Base-by-base conservation (phyloP, 2,113 vertebrate species). In the Phasianus colchicus region DNA sequence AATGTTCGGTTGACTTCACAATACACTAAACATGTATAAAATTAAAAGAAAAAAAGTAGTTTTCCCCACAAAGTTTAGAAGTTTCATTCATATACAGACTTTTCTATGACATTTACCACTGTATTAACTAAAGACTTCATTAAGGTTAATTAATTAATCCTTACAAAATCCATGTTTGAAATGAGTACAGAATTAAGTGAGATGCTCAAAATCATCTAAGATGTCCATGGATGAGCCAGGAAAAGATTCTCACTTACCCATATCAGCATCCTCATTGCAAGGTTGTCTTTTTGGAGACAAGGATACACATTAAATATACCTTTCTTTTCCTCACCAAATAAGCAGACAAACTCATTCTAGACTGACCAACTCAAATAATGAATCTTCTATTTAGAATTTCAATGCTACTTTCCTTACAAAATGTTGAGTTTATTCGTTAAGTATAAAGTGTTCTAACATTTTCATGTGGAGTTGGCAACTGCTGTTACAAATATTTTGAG, bases 241-340 rank as follows among this genome's bases (percentile, higher is more conserved):
- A 95, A 93, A 94, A 95, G n/a, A 84, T 84, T 92, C 84, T 95
- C 92, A 96, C 94, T 96, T 96, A 96, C 96, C 96, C 36, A 3
- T 70, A 70, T 93, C 95, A 85, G 89, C 89, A 95, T 96, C 95
- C 95, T 95, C 96, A 92, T 70, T 93, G 95, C 92, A 93, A 96
- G 92, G 81, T 95, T 90, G 95, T 96, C 96, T 96, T 96, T 96
- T 96, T 96, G 95, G 96, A 95, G 96, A 93, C 78, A 96, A 96
- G 95, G 91, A 95, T 61, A 96, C 83, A 93, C 66, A 93, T 96
- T 96, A 96, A 96, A 96, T 43, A 79, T 58, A 30, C 87, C 77
- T 89, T 50, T 86, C 47, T 95, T 96, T 94, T 81, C 77, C 48
- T 96, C 82, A 87, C 30, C 58, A 77, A 96, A 93, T 58, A 93